Conservation (phyloP, 2,888 invertebrate genomes). For the Lumbricus terrestris region DNA sequence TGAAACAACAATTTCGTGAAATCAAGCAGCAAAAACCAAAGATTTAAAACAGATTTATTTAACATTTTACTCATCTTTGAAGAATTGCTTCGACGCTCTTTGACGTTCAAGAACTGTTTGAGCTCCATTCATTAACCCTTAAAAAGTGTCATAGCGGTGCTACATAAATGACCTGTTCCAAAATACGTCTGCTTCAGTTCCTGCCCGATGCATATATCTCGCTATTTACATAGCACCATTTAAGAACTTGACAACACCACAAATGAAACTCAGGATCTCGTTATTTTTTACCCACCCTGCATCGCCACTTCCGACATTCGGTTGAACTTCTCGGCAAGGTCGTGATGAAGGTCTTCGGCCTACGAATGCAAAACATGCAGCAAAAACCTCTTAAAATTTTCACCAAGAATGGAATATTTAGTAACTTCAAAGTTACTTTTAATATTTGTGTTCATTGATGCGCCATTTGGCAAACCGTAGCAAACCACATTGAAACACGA, state of each 20-base stretch:
- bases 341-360: slow-evolving; percentile 93
- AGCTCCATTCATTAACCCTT: not conserved
- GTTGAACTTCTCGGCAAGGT: slow-evolving; percentile 93
- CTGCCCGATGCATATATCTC: not conserved
- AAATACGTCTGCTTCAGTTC: no score
- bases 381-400: not conserved
- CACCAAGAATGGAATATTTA: not conserved
- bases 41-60: not conserved
- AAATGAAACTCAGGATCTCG: no score
- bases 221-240: not conserved
- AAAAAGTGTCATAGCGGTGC: not conserved
- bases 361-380: slow-evolving; percentile 54
- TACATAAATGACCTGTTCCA: no score
- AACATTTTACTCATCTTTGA: not conserved
- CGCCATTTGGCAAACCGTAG: no score
- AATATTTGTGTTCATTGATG: no score
- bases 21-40: not conserved
- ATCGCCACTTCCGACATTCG: slow-evolving; percentile 92
- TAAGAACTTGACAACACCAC: not conserved
- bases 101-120: not conserved
- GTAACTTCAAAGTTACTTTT: no score
- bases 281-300: slow-evolving; percentile 65
- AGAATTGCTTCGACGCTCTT: not conserved
- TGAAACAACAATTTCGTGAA: not conserved
- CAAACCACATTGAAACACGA: no score